Evolutionary conservation across 2,113 vertebrate genomes (phyloP).

Genomic region (Amphiprion percula): DNA sequence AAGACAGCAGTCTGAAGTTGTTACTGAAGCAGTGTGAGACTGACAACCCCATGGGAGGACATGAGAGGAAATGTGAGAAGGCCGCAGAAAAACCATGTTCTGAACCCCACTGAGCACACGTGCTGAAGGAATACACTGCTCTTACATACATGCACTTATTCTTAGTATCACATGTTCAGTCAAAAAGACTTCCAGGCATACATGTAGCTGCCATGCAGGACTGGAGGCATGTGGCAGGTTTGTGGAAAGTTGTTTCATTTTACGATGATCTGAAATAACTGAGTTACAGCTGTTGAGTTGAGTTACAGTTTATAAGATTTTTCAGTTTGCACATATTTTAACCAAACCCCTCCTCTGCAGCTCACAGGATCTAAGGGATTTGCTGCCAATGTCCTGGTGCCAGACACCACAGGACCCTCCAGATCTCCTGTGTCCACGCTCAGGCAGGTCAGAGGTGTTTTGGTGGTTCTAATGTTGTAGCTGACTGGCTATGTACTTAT

Average conservation of each 20-base stretch:
- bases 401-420: no score
- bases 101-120: conserved; percentile 20
- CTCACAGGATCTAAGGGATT: no score
- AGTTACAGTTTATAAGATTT: neutral
- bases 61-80: conserved; percentile 40
- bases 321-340: no score
- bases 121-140: neutral
- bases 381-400: no score
- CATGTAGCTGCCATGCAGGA: neutral
- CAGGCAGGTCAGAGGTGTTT: no score
- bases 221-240: no score
- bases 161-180: neutral
- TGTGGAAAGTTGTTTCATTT: neutral
- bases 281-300: neutral
- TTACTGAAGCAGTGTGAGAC: conserved; percentile 1
- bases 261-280: neutral
- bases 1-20: conserved; percentile 17
- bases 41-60: conserved; percentile 19
- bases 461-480: no score
- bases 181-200: neutral
- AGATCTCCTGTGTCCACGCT: no score
- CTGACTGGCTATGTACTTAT: no score
- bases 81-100: conserved; percentile 3
- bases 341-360: no score
- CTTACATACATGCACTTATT: neutral